phyloP scores from a whole-genome alignment of 53 echinoderm and acorn worm genomes.

The Holothuria leucospilota region DNA sequence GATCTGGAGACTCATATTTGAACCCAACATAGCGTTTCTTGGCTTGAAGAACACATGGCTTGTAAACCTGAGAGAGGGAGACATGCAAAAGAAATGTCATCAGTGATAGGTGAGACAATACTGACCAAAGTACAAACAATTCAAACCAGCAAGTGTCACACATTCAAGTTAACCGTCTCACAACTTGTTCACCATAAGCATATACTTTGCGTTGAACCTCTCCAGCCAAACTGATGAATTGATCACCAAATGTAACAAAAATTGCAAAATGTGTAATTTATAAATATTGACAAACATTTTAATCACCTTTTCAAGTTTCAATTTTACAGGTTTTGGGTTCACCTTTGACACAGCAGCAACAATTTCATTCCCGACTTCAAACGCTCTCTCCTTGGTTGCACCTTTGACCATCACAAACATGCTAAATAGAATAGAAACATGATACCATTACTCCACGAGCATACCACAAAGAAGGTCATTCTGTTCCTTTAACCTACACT shows the following conservation, averaged over 20 bases:
- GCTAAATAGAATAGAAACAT: slow-evolving; percentile 51
- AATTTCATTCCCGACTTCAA: slow-evolving; percentile 87
- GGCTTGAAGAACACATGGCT: slow-evolving; percentile 93
- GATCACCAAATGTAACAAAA: too few relatives aligned
- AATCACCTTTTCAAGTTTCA: slow-evolving; percentile 91
- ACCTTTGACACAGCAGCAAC: slow-evolving; percentile 83
- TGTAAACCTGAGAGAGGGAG: slow-evolving; percentile 75
- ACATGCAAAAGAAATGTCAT: background rate
- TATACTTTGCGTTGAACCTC: background rate
- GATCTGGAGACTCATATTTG: slow-evolving; percentile 92
- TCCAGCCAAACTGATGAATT: too few relatives aligned
- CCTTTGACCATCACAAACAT: slow-evolving; percentile 94
- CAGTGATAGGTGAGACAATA: too few relatives aligned
- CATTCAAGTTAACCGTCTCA: too few relatives aligned
- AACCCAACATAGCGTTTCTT: slow-evolving; percentile 98
- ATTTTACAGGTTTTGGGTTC: slow-evolving; percentile 97
- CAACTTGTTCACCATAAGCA: background rate
- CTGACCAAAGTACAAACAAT: background rate
- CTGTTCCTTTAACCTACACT: background rate
- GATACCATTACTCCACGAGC: background rate
- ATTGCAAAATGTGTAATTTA: too few relatives aligned
- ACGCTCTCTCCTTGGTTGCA: slow-evolving; percentile 85
- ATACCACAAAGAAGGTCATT: background rate
- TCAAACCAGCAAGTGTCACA: background rate
- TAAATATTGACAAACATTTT: too few relatives aligned